A percentile compares a stretch with the other conserved stretches of the same genome.
Evolutionary conservation across 53 echinoderm and acorn worm species (phyloP).

Genomic region (Zoroaster sp.): DNA sequence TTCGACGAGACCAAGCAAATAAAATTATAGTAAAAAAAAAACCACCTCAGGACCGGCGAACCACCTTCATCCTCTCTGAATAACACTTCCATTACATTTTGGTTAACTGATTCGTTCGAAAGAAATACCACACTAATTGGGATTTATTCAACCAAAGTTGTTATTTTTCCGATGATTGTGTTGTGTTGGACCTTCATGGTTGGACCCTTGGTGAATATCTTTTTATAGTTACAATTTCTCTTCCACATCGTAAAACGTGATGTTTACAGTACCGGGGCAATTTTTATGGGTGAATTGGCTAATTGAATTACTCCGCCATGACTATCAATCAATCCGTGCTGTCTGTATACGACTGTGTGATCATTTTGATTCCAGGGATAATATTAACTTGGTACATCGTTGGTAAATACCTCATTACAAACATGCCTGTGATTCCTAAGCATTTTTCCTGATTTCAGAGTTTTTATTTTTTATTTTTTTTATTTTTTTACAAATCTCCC

Average conservation of each 20-base stretch:
- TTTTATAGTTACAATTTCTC: constrained; percentile 35
- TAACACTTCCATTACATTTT: neutral
- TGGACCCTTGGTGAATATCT: neutral
- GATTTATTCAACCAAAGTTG: constrained; percentile 17
- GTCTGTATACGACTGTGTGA: neutral
- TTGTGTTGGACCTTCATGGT: no score
- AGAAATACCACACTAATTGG: constrained; percentile 42
- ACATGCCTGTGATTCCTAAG: no score
- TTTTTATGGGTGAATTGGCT: neutral
- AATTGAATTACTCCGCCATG: constrained; percentile 23
- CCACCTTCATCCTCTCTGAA: neutral
- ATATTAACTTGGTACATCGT: neutral
- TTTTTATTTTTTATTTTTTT: no score
- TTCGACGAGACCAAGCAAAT: no score
- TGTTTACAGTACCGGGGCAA: constrained; percentile 36
- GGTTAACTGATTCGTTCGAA: neutral
- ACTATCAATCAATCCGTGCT: constrained; percentile 29
- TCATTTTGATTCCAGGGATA: neutral
- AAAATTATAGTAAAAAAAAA: no score
- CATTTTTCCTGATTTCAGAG: no score
- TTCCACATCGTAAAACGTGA: neutral
- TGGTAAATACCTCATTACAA: neutral
- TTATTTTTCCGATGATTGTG: constrained; percentile 15
- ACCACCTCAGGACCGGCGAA: neutral
- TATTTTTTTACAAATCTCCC: no score